phyloP scores from a whole-genome alignment of 2,797 vertebrate genomes.

The Gymnothorax reevesii region DNA sequence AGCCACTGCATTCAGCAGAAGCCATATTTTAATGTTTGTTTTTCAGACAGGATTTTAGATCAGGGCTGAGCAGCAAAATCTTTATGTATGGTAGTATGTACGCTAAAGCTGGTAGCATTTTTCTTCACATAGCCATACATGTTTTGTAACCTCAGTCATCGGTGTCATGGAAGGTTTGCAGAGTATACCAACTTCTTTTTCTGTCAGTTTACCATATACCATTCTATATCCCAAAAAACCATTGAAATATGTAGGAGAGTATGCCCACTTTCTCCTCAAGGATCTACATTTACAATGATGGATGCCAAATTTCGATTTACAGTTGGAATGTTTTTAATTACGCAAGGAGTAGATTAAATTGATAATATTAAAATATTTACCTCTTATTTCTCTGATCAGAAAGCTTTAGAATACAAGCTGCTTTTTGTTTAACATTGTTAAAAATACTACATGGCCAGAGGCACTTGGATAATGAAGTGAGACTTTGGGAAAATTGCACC shows the following conservation, averaged over 20 bases:
- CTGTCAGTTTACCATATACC: no score
- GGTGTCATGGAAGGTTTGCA: no score
- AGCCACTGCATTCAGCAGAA: neutral
- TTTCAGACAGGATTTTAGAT: neutral
- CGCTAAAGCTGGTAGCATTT: neutral
- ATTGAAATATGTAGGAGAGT: no score
- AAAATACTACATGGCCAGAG: constrained; percentile 6
- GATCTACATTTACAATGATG: neutral
- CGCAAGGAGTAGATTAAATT: neutral
- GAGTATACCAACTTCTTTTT: no score
- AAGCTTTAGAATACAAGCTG: neutral
- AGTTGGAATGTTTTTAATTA: neutral
- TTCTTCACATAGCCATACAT: neutral
- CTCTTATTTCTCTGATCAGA: neutral
- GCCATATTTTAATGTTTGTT: neutral
- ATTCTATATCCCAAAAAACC: no score
- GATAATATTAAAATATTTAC: neutral
- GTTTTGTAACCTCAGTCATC: neutral
- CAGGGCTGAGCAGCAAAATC: neutral
- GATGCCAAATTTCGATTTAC: neutral
- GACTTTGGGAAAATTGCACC: constrained; percentile 15
- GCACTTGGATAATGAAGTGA: constrained; percentile 8
- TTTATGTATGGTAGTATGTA: neutral
- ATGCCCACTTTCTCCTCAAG: no score
- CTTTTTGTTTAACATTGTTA: constrained; percentile 11